These are phyloP conservation scores for Pristionchus mayeri DNA, from an alignment of 2,888 invertebrate genomes.

Conservation along the genomic window DNA sequence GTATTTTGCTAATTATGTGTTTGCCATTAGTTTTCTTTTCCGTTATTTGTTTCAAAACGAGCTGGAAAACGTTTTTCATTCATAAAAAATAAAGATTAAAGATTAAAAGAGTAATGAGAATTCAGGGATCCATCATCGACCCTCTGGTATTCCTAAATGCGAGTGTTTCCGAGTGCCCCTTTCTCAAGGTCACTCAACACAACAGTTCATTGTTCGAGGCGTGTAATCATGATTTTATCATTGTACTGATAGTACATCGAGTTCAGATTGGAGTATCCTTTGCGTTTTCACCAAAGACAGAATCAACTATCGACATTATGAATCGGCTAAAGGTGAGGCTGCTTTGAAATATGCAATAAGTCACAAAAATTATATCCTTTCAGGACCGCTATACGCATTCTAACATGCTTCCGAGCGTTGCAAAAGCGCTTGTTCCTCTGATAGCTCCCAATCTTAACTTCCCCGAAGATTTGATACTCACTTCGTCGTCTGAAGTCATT, in stretches of 20 bases:
- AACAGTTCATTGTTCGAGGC: constrained; percentile 24
- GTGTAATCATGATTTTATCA: neutral
- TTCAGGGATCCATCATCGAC: constrained; percentile 58
- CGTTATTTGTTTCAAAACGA: neutral
- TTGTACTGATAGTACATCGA: neutral
- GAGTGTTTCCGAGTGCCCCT: constrained; percentile 52
- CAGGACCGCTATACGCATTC: neutral
- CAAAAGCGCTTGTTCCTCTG: neutral
- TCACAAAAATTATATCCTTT: neutral
- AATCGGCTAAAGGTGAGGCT: constrained; percentile 45
- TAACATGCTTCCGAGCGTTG: neutral
- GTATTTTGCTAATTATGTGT: too few relatives aligned
- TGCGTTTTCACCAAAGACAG: constrained; percentile 64
- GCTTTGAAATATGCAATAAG: neutral
- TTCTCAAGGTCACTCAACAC: constrained; percentile 56
- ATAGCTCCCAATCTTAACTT: neutral
- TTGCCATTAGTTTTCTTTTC: neutral
- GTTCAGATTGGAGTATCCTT: constrained; percentile 55
- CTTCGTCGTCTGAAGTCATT: neutral
- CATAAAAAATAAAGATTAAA: too few relatives aligned
- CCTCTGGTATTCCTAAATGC: constrained; percentile 51
- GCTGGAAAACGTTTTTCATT: neutral
- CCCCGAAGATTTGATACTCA: neutral
- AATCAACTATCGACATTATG: constrained; percentile 61
- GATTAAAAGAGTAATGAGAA: neutral